phyloP scores from a whole-genome alignment of 1,140 invertebrate species.

The Nebria ingens region DNA sequence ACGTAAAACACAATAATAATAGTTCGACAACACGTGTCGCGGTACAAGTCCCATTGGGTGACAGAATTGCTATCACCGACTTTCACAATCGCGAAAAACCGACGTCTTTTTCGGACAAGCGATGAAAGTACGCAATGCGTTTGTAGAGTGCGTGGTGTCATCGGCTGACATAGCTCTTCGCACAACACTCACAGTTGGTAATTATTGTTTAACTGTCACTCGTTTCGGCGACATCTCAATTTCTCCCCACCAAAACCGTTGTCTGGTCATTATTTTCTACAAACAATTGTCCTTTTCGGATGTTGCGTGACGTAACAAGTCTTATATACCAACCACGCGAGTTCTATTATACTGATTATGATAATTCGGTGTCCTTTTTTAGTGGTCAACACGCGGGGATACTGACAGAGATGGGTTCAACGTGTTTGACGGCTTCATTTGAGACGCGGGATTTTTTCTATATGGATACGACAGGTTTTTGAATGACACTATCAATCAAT shows the following conservation, averaged over 20 bases:
- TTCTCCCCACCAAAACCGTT: neutral
- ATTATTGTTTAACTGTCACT: neutral
- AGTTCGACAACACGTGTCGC: neutral
- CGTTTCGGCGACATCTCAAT: neutral
- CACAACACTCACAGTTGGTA: neutral
- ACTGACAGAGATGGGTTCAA: neutral
- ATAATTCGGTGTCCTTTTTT: neutral
- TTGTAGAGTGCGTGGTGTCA: neutral
- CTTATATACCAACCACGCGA: neutral
- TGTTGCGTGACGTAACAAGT: constrained; percentile 1
- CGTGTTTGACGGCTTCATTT: constrained; percentile 1
- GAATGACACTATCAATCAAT: neutral
- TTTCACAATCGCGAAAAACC: neutral
- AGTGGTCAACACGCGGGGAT: neutral
- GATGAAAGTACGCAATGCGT: neutral
- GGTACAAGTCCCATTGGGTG: neutral
- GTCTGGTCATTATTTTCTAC: neutral
- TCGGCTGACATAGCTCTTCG: neutral
- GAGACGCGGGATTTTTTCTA: too few relatives aligned
- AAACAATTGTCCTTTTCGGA: neutral
- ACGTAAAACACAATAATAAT: neutral
- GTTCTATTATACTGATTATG: neutral
- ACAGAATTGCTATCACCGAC: constrained; percentile 1
- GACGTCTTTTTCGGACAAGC: neutral
- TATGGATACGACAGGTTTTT: neutral